phyloP scores from a whole-genome alignment of 2,888 invertebrate species.

The Orthonevra nobilis region DNA sequence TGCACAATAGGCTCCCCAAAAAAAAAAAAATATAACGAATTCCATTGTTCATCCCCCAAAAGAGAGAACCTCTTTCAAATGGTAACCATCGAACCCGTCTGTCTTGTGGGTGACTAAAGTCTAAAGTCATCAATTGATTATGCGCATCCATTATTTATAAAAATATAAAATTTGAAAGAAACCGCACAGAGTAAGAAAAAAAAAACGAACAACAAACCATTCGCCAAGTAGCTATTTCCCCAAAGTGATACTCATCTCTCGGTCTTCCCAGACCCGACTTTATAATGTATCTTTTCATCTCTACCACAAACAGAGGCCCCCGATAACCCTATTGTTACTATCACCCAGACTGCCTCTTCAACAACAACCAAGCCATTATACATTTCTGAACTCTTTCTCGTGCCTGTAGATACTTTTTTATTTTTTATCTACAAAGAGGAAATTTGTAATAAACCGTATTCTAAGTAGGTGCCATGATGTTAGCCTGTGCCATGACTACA shows the following conservation, averaged over 20 bases:
- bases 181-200: not conserved
- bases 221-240: constrained; percentile 46
- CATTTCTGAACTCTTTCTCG: constrained; percentile 34
- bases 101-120: not conserved
- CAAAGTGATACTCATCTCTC: constrained; percentile 41
- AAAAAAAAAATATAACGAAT: too few species aligned
- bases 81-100: too few species aligned
- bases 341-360: constrained; percentile 17
- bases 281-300: constrained; percentile 55
- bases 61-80: too few species aligned
- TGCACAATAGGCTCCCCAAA: constrained; percentile 17
- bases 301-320: constrained; percentile 40
- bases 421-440: constrained; percentile 40
- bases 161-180: constrained; percentile 6
- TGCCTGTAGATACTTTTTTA: constrained; percentile 57
- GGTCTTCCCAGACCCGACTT: constrained; percentile 15
- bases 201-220: not conserved
- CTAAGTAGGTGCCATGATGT: constrained; percentile 66
- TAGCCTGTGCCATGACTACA: constrained; percentile 47
- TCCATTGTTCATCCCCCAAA: too few species aligned
- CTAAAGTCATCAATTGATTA: constrained; percentile 53
- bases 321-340: constrained; percentile 52
- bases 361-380: constrained; percentile 29
- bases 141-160: constrained; percentile 49
- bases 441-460: constrained; percentile 41